Base-by-base conservation (phyloP, 2,113 vertebrate species). In the Phyllostomus hastatus region DNA sequence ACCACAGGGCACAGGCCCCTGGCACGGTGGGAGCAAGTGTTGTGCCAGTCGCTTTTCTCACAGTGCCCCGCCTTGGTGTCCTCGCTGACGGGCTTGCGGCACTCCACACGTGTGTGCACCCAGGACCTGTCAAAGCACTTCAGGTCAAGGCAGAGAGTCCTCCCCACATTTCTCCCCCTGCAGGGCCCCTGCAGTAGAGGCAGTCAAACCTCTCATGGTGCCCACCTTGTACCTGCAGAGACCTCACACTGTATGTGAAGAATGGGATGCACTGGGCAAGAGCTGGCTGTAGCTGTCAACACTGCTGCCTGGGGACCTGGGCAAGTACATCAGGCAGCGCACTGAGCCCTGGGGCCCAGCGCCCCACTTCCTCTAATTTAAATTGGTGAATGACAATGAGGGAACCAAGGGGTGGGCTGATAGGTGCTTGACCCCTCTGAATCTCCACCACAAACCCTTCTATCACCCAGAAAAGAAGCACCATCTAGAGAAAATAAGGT, bases 41-140 rank as follows among this genome's bases (percentile, higher is more conserved):
- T 99, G 0, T 99, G 99, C 99, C 99, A 99, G 98, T 99, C 98
- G 35, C 99, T 99, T 97, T 99, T 99, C 98, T 99, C 99, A 94
- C 99, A 99, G 90, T 99, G 99, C 97, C 99, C 96, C 97, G 99
- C 99, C 99, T 99, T 99, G 94, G 99, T 91, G 88, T 99, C 99
- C 0, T 98, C 99, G 0, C 99, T 98, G 0, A 99, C 99, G 82
- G 99, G 99, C 82, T 99, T 99, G 95, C 96, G 98, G 98, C 99
- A 99, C 80, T 99, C 99, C 0, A 97, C 99, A 2, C 99, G 99
- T 90, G 99, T 99, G 98, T 99, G 99, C 98, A 99, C 99, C 0
- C 99, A 99, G 96, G 99, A 97, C 97, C 99, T 99, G 28, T 99
- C 99, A 0, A 99, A 99, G 98, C 99, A 99, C 96, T 99, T 99